These are phyloP conservation scores for Leptopilina clavipes DNA, from an alignment of 1,140 invertebrate species.

Conservation along the genomic window DNA sequence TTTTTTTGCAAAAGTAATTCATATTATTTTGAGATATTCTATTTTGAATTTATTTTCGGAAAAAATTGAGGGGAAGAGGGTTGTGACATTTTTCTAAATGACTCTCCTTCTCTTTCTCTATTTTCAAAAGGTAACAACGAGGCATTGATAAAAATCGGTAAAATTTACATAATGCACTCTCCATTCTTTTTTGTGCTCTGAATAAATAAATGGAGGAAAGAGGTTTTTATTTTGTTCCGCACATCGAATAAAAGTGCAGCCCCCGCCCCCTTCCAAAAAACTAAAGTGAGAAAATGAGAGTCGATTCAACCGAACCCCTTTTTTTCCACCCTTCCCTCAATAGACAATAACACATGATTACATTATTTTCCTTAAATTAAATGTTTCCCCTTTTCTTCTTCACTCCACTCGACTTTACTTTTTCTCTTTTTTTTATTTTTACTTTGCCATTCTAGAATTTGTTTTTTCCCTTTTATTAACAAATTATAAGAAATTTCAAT, in stretches of 20 bases:
- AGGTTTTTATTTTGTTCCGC: background rate
- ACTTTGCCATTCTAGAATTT: no score
- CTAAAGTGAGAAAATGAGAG: background rate
- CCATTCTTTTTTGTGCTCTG: background rate
- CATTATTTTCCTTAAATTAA: background rate
- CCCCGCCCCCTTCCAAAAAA: no score
- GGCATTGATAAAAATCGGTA: conserved; percentile 10
- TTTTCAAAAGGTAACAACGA: background rate
- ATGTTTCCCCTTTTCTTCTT: background rate
- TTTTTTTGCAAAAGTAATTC: no score
- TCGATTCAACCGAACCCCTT: background rate
- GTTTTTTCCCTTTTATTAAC: no score
- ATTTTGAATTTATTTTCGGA: no score
- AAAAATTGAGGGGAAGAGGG: background rate
- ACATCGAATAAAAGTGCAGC: no score
- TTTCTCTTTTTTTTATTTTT: no score
- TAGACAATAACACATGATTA: background rate
- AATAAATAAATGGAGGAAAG: background rate
- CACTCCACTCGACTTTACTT: no score
- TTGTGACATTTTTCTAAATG: background rate
- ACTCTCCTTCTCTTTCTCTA: background rate
- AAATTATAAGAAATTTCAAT: no score
- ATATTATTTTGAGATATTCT: no score
- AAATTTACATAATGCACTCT: background rate
- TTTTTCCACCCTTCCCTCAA: background rate